Evolutionary conservation across 2,888 invertebrate genomes (phyloP), one percentile per base, ranked within the genome.

Genomic region (Andrena dorsata): DNA sequence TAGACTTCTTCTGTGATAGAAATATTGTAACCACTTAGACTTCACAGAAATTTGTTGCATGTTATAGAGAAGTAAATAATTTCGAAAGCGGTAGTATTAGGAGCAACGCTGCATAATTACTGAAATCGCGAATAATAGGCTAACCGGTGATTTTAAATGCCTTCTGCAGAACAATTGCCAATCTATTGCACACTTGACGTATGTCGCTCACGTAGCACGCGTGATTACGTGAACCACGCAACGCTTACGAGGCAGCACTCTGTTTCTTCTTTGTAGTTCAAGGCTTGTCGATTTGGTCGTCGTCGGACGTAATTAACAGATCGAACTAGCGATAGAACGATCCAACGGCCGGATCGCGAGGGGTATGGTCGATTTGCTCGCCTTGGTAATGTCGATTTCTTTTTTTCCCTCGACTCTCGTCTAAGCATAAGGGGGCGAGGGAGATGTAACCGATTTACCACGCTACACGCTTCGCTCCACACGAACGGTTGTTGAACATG

Each of bases 141-240:
- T 49, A 13, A 35, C 26, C 68, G 20, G 4, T 10, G 47, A 56
- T 68, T 82, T 63, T 63, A 51, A 71, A 83, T 77, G 30, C 56
- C 68, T 41, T 28, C 68, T 26, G 35, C 60, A 49, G 32, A 53
- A 51, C 53, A 70, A 77, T 63, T 69, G 82, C 35, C 66, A 75
- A 78, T 78, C 68, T 53, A 70, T 7, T 20, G 60, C 56, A 35
- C 73, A 28, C 56, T 47, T 10, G 20, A 13, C 61, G 72, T 82
- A 84, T 84, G 83, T 79, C 47, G 63, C 76, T 78, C 81, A 80
- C 82, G 84, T 81, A 65, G 23, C 56, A 71, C 80, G 23, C 61
- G 13, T 65, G 85, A 80, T 86, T 85, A 85, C 82, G 82, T 82
- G 80, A 80, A 78, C 65, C 63, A 63, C 74, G 80, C 82, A 78